These are phyloP conservation scores for Aplodontia rufa DNA, from an alignment of 2,113 vertebrate genomes.

Conservation along the genomic window DNA sequence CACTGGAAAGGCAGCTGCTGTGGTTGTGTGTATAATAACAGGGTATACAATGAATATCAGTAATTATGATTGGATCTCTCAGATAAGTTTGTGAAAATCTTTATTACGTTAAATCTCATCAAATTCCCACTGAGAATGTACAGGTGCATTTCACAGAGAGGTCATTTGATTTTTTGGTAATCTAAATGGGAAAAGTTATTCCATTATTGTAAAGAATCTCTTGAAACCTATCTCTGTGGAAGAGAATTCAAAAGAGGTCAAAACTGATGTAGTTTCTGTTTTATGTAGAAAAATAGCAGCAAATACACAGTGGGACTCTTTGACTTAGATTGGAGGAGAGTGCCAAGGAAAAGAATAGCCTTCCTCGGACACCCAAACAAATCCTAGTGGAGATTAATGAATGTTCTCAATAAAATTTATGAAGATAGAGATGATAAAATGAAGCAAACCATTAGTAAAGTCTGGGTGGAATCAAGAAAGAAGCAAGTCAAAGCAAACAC, in stretches of 20 bases:
- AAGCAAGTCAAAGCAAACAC: neutral
- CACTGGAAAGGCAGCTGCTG: neutral
- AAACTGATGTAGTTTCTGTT: conserved; percentile 94
- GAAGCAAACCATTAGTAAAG: too few species aligned
- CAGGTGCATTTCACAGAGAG: neutral
- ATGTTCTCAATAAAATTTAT: neutral
- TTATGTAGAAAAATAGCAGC: conserved; percentile 90
- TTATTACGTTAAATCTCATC: neutral
- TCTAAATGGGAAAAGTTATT: neutral
- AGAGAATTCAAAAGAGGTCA: conserved; percentile 95
- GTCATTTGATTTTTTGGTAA: neutral
- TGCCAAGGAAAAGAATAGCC: neutral
- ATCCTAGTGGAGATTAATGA: neutral
- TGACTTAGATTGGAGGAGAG: conserved; percentile 90
- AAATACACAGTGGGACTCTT: neutral
- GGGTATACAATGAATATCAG: neutral
- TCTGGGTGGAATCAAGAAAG: neutral
- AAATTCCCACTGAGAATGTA: neutral
- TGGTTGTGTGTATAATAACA: neutral
- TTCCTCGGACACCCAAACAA: neutral
- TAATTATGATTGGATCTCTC: neutral
- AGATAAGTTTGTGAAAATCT: neutral
- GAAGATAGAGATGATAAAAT: neutral
- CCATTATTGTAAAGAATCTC: conserved; percentile 86
- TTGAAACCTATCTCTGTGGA: conserved; percentile 91